phyloP scores from a whole-genome alignment of 64 coral and sea anemone species.

The Catalaphyllia jardinei region DNA sequence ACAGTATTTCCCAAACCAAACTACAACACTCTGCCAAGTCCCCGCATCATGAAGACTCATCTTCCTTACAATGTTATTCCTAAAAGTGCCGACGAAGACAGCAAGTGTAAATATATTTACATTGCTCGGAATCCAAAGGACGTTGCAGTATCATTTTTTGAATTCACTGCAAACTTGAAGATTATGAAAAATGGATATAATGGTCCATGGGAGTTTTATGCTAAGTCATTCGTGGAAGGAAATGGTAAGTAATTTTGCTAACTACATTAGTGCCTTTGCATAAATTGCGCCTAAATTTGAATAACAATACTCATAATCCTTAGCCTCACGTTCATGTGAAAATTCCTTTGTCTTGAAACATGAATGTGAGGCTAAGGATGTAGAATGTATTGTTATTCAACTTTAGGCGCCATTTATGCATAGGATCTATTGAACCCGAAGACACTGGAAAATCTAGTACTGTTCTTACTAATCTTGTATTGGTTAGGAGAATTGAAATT shows the following conservation, averaged over 20 bases:
- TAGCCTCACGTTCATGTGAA: too few relatives aligned
- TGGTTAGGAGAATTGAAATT: too few relatives aligned
- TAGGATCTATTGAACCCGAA: too few relatives aligned
- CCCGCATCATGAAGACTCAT: conserved; percentile 40
- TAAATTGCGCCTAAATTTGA: too few relatives aligned
- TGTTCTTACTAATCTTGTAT: too few relatives aligned
- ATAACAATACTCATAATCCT: too few relatives aligned
- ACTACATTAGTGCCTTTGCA: too few relatives aligned
- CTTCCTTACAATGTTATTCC: conserved; percentile 10
- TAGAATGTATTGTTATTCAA: too few relatives aligned
- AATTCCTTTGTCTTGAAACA: too few relatives aligned
- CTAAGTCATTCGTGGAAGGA: conserved; percentile 23
- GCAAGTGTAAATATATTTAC: conserved; percentile 14
- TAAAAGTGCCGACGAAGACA: not conserved
- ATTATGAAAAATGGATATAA: not conserved
- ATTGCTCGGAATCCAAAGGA: conserved; percentile 57
- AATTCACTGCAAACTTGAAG: not conserved
- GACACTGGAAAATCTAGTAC: too few relatives aligned
- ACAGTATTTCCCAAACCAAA: not conserved
- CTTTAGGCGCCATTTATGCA: too few relatives aligned
- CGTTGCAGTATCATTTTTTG: conserved; percentile 25
- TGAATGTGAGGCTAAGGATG: too few relatives aligned
- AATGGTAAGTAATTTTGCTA: conserved; percentile 5
- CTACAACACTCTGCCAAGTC: conserved; percentile 1
- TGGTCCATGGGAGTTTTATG: conserved; percentile 30